Conservation (phyloP, 2,113 vertebrate genomes). For the Poeciliopsis retropinna region DNA sequence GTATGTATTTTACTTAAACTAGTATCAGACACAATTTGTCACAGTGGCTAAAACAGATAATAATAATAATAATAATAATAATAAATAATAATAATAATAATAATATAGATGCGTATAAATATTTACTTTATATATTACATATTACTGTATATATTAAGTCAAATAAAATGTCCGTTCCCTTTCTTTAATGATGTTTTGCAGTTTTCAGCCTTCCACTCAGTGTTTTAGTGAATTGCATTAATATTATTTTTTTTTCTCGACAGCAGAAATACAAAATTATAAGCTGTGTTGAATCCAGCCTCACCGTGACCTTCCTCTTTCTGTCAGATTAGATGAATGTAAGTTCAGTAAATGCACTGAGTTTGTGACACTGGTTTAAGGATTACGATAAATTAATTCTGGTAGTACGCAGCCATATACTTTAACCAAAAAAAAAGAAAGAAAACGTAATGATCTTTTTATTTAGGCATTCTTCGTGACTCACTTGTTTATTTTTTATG, state of each 20-base stretch:
- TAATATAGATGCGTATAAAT: background rate
- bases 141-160: background rate
- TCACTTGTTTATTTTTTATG: too few relatives aligned
- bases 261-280: background rate
- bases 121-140: too few relatives aligned
- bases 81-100: background rate
- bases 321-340: background rate
- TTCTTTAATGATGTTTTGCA: background rate
- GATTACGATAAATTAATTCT: background rate
- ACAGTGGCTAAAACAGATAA: background rate
- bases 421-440: background rate
- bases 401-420: background rate
- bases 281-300: background rate
- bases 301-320: background rate
- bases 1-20: background rate
- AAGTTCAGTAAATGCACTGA: background rate
- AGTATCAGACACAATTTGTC: background rate
- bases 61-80: background rate
- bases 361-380: background rate
- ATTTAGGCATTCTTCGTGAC: too few relatives aligned
- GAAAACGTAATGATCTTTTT: background rate
- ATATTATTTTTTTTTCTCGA: background rate
- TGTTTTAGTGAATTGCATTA: background rate
- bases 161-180: background rate
- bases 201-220: background rate